A percentile compares a stretch with the other conserved stretches of the same genome.
These are phyloP conservation scores for Parotia lawesii DNA, from an alignment of 2,113 vertebrate genomes.

Conservation along the genomic window DNA sequence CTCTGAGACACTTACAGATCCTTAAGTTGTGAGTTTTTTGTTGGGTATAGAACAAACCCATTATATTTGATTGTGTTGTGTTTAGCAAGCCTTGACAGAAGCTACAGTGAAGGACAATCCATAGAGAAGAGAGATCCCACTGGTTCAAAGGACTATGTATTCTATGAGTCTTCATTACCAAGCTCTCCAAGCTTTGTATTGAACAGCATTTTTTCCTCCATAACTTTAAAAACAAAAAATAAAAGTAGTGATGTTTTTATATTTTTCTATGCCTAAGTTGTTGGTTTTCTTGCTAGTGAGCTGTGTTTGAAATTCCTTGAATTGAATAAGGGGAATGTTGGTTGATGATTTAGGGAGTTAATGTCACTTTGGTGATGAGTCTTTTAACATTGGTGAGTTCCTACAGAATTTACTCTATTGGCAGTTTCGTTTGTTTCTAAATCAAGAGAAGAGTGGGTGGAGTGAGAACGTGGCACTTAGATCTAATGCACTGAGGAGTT, in stretches of 20 bases:
- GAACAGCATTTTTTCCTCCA: rapidly evolving
- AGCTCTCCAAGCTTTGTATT: background rate
- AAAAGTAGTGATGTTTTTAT: background rate
- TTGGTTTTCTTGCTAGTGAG: background rate
- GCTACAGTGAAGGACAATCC: background rate
- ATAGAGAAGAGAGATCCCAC: background rate
- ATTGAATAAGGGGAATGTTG: background rate
- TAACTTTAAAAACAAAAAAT: background rate
- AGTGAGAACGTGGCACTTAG: background rate
- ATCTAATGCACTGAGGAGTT: background rate
- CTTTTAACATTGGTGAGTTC: background rate
- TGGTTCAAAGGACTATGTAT: background rate
- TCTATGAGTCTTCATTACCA: background rate
- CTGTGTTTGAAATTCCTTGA: background rate
- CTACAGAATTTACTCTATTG: background rate
- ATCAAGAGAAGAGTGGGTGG: background rate
- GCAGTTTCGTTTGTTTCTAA: slow-evolving; percentile 16
- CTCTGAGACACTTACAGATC: background rate
- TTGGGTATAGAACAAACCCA: background rate
- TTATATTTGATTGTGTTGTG: background rate
- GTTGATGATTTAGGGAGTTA: background rate
- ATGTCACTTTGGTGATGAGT: background rate
- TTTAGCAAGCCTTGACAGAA: background rate
- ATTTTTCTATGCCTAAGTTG: background rate
- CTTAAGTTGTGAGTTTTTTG: background rate